Conservation (phyloP, 2,113 vertebrate genomes). For the Cyprinodon variegatus region DNA sequence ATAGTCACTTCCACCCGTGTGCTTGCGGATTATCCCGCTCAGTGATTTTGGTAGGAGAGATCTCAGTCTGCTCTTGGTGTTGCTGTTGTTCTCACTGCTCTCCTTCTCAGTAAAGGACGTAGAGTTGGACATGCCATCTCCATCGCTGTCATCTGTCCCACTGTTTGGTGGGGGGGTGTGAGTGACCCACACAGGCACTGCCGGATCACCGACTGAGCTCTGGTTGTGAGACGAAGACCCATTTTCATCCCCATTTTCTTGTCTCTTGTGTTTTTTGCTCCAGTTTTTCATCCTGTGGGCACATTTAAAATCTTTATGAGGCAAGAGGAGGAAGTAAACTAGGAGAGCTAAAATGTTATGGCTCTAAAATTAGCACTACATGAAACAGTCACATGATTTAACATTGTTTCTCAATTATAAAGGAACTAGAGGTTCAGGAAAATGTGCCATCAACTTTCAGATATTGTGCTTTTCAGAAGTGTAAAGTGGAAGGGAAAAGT, state of each 20-base stretch:
- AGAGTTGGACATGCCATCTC: constrained; percentile 29
- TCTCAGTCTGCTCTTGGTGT: constrained; percentile 48
- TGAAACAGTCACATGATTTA: background rate
- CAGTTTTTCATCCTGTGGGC: constrained; percentile 54
- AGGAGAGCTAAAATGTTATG: background rate
- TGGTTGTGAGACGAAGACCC: constrained; percentile 32
- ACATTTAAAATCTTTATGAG: constrained; percentile 3
- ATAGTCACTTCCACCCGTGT: constrained; percentile 32
- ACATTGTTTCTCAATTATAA: background rate
- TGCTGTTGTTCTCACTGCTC: constrained; percentile 14
- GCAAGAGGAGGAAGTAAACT: background rate
- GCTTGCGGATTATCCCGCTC: constrained; percentile 54
- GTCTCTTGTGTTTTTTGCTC: constrained; percentile 29
- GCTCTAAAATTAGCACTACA: background rate
- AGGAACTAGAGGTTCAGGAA: background rate
- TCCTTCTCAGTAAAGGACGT: constrained; percentile 24
- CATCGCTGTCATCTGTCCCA: constrained; percentile 18
- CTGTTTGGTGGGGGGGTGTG: constrained; percentile 52
- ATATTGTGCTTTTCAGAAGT: no score
- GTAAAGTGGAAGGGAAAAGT: no score
- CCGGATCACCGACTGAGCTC: constrained; percentile 22
- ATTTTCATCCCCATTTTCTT: constrained; percentile 14
- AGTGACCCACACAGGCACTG: constrained; percentile 64
- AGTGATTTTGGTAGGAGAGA: constrained; percentile 68
- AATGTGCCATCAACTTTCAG: background rate